These are phyloP conservation scores for Synergus umbraculus DNA, from an alignment of 2,888 invertebrate genomes.

Conservation along the genomic window DNA sequence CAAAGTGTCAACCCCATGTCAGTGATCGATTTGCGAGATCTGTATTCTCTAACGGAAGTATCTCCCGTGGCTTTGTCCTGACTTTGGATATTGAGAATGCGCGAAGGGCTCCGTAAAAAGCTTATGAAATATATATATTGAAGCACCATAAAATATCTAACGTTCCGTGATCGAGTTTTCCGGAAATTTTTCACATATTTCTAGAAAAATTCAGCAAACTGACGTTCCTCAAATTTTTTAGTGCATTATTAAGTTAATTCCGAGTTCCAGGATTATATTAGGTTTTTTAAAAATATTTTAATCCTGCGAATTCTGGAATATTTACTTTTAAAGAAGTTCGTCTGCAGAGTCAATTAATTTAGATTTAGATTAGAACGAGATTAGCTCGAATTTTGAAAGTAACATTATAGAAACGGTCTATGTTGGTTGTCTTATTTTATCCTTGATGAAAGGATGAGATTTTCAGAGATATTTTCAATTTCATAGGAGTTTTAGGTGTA, in stretches of 20 bases:
- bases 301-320: too few relatives aligned
- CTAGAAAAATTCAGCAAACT: neutral
- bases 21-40: slow-evolving; percentile 7
- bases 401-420: neutral
- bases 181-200: slow-evolving; percentile 1
- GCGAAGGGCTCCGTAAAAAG: neutral
- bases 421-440: neutral
- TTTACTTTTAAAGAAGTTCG: neutral
- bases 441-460: neutral
- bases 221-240: neutral
- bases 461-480: slow-evolving; percentile 5
- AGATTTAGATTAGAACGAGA: too few relatives aligned
- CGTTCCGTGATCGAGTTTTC: neutral
- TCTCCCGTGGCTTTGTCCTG: neutral
- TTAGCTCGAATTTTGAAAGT: neutral
- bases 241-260: neutral
- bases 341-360: neutral
- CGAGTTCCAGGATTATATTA: neutral
- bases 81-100: neutral
- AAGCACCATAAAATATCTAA: slow-evolving; percentile 7
- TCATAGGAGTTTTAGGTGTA: neutral
- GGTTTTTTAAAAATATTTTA: too few relatives aligned
- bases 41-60: slow-evolving; percentile 2
- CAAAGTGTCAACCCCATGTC: slow-evolving; percentile 7
- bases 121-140: slow-evolving; percentile 5